phyloP scores from a whole-genome alignment of 2,113 vertebrate species.

The Procapra przewalskii region DNA sequence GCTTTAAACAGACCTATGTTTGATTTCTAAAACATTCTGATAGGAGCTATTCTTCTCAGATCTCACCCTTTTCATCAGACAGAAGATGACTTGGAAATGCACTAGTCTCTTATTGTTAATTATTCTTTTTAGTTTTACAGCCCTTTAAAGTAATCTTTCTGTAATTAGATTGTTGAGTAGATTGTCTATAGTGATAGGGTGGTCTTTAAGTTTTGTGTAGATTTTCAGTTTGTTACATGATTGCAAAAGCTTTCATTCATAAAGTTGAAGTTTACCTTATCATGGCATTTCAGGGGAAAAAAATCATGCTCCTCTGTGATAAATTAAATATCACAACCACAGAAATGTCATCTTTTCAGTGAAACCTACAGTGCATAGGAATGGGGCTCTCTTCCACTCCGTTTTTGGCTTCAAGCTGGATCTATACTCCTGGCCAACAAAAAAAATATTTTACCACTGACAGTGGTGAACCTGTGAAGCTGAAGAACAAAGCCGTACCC shows the following conservation, averaged over 20 bases:
- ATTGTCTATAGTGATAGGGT: conserved; percentile 46
- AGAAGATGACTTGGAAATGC: neutral
- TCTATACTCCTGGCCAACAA: conserved; percentile 65
- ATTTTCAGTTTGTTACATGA: conserved; percentile 55
- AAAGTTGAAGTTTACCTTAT: conserved; percentile 60
- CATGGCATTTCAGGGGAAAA: conserved; percentile 53
- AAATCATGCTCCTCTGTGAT: conserved; percentile 59
- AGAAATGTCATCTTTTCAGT: conserved; percentile 67
- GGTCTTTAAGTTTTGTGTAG: conserved; percentile 56
- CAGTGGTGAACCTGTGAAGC: conserved; percentile 42
- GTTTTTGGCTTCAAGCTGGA: conserved; percentile 67
- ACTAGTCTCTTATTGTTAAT: conserved; percentile 48
- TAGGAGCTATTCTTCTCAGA: neutral
- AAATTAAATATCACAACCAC: conserved; percentile 72
- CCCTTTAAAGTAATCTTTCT: conserved; percentile 51
- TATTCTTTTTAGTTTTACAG: conserved; percentile 58
- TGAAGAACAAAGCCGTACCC: conserved; percentile 49
- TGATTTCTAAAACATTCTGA: neutral
- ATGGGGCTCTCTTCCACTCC: conserved; percentile 18
- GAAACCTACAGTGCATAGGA: conserved; percentile 12
- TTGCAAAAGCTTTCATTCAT: conserved; percentile 57
- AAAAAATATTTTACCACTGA: conserved; percentile 56
- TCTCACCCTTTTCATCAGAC: neutral
- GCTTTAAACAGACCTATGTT: neutral
- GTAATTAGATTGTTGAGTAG: conserved; percentile 55